These are phyloP conservation scores for Sycophila texana DNA, from an alignment of 2,888 invertebrate species.

Conservation along the genomic window DNA sequence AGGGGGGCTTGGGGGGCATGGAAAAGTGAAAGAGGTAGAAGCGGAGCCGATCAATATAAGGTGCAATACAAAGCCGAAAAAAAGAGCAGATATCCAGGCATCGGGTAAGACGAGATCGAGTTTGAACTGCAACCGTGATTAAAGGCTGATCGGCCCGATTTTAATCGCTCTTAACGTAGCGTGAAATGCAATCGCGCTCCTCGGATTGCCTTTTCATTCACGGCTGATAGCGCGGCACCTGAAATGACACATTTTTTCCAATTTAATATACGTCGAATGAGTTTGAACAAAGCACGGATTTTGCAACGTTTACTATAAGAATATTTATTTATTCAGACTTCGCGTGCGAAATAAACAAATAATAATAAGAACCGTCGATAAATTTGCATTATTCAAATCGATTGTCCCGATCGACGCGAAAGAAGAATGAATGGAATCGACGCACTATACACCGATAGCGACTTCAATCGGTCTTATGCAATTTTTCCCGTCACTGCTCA, in stretches of 20 bases:
- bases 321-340: too few species aligned
- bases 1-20: neutral
- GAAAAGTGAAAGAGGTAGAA: neutral
- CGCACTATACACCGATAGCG: too few species aligned
- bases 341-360: too few species aligned
- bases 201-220: too few species aligned
- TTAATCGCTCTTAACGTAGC: conserved; percentile 1
- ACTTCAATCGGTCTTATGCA: neutral
- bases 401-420: too few species aligned
- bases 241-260: too few species aligned
- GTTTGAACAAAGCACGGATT: neutral
- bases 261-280: too few species aligned
- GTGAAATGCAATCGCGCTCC: conserved; percentile 23
- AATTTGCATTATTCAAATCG: too few species aligned
- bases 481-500: conserved; percentile 5
- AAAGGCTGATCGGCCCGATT: conserved; percentile 5
- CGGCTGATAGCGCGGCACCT: too few species aligned
- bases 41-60: conserved; percentile 23
- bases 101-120: conserved; percentile 15
- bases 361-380: too few species aligned
- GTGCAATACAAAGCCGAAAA: conserved; percentile 29
- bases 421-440: too few species aligned
- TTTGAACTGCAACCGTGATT: conserved; percentile 25
- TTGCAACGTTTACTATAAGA: too few species aligned
- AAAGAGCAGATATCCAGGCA: neutral